Base-by-base conservation (phyloP, 2,113 vertebrate species). In the Hydrolagus affinis region DNA sequence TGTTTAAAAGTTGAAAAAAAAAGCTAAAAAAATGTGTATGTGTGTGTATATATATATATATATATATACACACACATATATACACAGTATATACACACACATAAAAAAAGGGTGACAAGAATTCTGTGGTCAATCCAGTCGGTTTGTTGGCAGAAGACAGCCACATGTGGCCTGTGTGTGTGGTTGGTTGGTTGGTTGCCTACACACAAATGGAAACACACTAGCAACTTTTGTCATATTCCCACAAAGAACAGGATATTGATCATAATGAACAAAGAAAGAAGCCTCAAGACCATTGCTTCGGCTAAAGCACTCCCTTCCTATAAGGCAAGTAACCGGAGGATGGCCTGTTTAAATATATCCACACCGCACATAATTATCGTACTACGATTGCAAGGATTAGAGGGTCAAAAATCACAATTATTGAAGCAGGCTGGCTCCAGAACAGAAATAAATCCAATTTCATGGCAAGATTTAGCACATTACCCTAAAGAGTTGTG, bases 281-380 rank as follows among this genome's bases (percentile, higher is more conserved):
- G 32, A 44, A 77, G n/a, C 15, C 9, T n/a, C 44, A n/a, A 8
- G 56, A 57, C 44, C 74, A 77, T n/a, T 56, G 44, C 19, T 77
- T 75, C 2, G 44, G 32, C 21, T 23, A 9, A 75, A 32, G 17
- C 44, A 25, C 23, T 56, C 32, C 19, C 19, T 75, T 75, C 19
- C 57, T 59, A 74, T n/a, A 76, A 21, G 8, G 59, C 56, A 59
- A 77, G 10, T 21, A 23, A 77, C n/a, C 10, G 21, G 17, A 57
- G 32, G 44, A 59, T 21, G 30, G 17, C 25, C 72, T 75, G 56
- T 19, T 57, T 77, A 77, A 77, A 77, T 77, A 77, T 77, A 77
- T 21, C 32, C 10, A n/a, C 32, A 57, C 44, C 17, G 23, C 44
- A 77, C 3, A 17, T 59, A 77, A 77, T 57, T 77, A 56, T 44